Percentiles rank a stretch among this genome's conserved stretches.
Conservation (phyloP, 1,140 invertebrate genomes). For the Drosophila lini region DNA sequence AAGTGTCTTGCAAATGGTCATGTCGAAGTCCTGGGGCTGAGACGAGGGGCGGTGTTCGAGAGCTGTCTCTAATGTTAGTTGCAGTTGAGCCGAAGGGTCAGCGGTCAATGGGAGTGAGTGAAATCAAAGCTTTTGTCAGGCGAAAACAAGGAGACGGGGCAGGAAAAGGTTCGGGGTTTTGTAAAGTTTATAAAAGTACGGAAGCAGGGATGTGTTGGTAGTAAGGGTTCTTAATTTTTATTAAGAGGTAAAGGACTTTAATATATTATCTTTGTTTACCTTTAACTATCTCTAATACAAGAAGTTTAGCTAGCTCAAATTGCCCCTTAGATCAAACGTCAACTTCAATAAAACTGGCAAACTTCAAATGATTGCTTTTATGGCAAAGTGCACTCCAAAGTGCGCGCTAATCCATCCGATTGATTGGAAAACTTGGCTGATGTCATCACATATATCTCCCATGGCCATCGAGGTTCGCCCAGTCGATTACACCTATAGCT, state of each 20-base stretch:
- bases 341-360: neutral
- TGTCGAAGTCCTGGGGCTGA: conserved; percentile 28
- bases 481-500: neutral
- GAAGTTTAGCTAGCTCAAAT: neutral
- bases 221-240: neutral
- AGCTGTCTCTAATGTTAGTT: conserved; percentile 10
- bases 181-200: conserved; percentile 10
- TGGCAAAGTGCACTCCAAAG: conserved; percentile 10
- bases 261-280: neutral
- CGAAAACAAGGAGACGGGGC: conserved; percentile 5
- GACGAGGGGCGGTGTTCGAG: conserved; percentile 16
- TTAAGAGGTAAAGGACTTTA: neutral
- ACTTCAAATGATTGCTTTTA: conserved; percentile 4
- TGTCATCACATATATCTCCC: conserved; percentile 40
- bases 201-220: neutral
- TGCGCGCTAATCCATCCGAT: conserved; percentile 28
- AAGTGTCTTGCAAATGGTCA: conserved; percentile 62
- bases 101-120: conserved; percentile 39
- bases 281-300: neutral
- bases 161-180: neutral
- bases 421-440: conserved; percentile 43
- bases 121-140: conserved; percentile 45
- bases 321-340: neutral
- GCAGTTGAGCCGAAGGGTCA: conserved; percentile 29
- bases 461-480: neutral